phyloP scores from a whole-genome alignment of 2,888 invertebrate species.

The Protophormia terraenovae region DNA sequence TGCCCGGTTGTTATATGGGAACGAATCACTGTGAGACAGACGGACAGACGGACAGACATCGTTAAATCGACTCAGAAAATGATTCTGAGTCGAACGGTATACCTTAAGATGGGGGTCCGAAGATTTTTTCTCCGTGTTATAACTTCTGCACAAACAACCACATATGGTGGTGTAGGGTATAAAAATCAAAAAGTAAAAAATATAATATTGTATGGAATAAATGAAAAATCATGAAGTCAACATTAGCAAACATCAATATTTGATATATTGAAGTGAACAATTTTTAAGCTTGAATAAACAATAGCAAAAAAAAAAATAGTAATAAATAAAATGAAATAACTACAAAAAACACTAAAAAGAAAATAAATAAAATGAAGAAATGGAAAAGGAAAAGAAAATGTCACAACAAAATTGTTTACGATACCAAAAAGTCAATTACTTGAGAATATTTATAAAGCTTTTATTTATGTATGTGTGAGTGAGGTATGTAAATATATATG shows the following conservation, averaged over 20 bases:
- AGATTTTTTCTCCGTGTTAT: no score
- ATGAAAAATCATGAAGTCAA: slow-evolving; percentile 49
- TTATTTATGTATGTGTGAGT: neutral
- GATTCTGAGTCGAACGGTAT: no score
- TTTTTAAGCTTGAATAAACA: slow-evolving; percentile 36
- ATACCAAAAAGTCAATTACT: slow-evolving; percentile 60
- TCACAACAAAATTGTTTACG: slow-evolving; percentile 63
- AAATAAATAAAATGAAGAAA: slow-evolving; percentile 17
- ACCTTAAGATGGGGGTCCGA: no score
- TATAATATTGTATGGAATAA: slow-evolving; percentile 1
- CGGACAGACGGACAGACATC: no score
- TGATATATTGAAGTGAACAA: slow-evolving; percentile 41
- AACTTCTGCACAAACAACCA: no score
- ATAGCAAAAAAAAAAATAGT: neutral
- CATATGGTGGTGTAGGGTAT: no score
- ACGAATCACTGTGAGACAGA: no score
- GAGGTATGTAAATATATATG: neutral
- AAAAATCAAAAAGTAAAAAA: no score
- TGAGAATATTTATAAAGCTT: slow-evolving; percentile 27
- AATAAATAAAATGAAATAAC: neutral
- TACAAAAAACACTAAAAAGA: neutral
- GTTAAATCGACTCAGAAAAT: no score
- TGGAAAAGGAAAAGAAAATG: slow-evolving; percentile 50
- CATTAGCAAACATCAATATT: slow-evolving; percentile 55
- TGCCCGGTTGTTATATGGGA: no score